Evolutionary conservation across 1,140 invertebrate genomes (phyloP).

Genomic region (Drosophila simulans): DNA sequence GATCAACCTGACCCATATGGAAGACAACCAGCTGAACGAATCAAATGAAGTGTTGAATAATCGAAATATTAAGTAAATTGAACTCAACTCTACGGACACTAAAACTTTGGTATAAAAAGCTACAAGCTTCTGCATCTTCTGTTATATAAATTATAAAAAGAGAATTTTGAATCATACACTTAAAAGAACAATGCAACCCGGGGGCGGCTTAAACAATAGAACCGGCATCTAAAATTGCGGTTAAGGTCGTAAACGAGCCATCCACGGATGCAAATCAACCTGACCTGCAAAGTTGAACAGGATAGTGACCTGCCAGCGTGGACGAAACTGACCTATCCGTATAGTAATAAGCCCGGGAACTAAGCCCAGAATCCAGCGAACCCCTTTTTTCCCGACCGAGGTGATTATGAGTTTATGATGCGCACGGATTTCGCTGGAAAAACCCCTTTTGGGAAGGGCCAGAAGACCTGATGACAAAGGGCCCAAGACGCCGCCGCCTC

Average conservation of each 20-base stretch:
- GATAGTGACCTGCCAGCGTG: neutral
- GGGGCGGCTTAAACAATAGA: neutral
- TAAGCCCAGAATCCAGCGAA: slow-evolving; percentile 15
- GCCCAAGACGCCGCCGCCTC: slow-evolving; percentile 18
- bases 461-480: slow-evolving; percentile 7
- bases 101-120: too few relatives aligned
- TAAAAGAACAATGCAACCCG: too few relatives aligned
- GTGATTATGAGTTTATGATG: slow-evolving; percentile 81
- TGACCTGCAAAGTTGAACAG: slow-evolving; percentile 3
- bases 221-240: neutral
- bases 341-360: slow-evolving; percentile 4
- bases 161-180: too few relatives aligned
- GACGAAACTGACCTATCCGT: slow-evolving; percentile 27
- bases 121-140: too few relatives aligned
- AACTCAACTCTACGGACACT: too few relatives aligned
- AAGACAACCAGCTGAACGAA: neutral
- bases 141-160: too few relatives aligned
- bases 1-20: neutral
- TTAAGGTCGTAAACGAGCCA: neutral
- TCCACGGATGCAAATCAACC: slow-evolving; percentile 2
- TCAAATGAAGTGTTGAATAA: neutral
- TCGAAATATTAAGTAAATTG: neutral
- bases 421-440: slow-evolving; percentile 27
- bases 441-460: slow-evolving; percentile 20
- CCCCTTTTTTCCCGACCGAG: slow-evolving; percentile 31